A percentile compares a stretch with the other conserved stretches of the same genome.
Evolutionary conservation across 2,113 vertebrate species (phyloP).

Genomic region (Archocentrus centrarchus): DNA sequence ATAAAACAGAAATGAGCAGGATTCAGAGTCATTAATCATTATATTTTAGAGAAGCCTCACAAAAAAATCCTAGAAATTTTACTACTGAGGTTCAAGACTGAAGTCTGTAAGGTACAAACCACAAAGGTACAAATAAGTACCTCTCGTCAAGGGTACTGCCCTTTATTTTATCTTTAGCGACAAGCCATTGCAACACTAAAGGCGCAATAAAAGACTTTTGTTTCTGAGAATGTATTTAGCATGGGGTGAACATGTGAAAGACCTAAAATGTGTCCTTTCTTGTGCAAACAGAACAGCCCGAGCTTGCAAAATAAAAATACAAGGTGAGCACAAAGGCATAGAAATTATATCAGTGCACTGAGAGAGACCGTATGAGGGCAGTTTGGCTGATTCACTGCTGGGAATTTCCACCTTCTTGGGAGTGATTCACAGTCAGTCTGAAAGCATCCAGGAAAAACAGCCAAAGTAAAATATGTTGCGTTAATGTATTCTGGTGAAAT

Average conservation of each 20-base stretch:
- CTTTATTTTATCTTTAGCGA: neutral
- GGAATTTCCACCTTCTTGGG: conserved; percentile 35
- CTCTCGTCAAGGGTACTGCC: neutral
- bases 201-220: neutral
- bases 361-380: neutral
- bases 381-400: conserved; percentile 39
- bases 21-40: neutral
- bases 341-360: neutral
- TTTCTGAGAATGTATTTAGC: neutral
- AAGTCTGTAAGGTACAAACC: neutral
- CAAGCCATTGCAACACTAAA: neutral
- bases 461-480: neutral
- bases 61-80: neutral
- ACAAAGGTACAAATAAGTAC: neutral
- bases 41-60: neutral
- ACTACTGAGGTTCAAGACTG: neutral
- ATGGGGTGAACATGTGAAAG: neutral
- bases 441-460: neutral
- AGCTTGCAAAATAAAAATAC: neutral
- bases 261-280: neutral
- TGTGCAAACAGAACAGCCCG: neutral
- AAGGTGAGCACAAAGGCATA: neutral
- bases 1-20: neutral
- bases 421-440: conserved; percentile 25
- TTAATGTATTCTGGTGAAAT: neutral